Percentiles rank a stretch among this genome's conserved stretches.
Evolutionary conservation across 2,113 vertebrate species (phyloP).

Genomic region (Cacatua alba): DNA sequence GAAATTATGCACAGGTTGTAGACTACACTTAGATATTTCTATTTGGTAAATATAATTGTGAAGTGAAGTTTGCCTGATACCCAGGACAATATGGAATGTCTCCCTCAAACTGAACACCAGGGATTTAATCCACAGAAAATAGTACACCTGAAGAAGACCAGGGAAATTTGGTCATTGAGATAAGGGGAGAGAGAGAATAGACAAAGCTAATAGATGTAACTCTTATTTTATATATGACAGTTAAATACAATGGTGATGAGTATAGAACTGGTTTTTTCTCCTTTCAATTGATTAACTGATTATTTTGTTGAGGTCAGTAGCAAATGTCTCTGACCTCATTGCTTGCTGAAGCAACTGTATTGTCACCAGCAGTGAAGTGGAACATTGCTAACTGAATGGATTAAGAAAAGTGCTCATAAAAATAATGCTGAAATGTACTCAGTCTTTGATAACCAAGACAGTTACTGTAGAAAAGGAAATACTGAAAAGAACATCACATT

Average conservation of each 20-base stretch:
- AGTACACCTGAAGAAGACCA: neutral
- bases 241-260: constrained; percentile 27
- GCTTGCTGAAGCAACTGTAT: constrained; percentile 37
- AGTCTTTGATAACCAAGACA: neutral
- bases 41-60: neutral
- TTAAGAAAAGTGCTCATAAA: constrained; percentile 39
- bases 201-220: constrained; percentile 27
- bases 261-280: neutral
- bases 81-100: neutral
- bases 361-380: constrained; percentile 42
- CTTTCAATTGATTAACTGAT: constrained; percentile 60
- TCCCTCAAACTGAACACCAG: neutral
- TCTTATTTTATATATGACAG: constrained; percentile 11
- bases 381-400: constrained; percentile 39
- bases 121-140: neutral
- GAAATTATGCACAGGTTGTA: neutral
- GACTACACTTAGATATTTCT: neutral
- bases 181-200: neutral
- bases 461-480: neutral
- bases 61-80: neutral
- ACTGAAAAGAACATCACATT: neutral
- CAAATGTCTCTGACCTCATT: constrained; percentile 55
- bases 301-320: constrained; percentile 52
- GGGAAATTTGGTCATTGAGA: neutral
- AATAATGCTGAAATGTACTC: neutral